phyloP scores from a whole-genome alignment of 2,113 vertebrate genomes.

The Columba janthina region DNA sequence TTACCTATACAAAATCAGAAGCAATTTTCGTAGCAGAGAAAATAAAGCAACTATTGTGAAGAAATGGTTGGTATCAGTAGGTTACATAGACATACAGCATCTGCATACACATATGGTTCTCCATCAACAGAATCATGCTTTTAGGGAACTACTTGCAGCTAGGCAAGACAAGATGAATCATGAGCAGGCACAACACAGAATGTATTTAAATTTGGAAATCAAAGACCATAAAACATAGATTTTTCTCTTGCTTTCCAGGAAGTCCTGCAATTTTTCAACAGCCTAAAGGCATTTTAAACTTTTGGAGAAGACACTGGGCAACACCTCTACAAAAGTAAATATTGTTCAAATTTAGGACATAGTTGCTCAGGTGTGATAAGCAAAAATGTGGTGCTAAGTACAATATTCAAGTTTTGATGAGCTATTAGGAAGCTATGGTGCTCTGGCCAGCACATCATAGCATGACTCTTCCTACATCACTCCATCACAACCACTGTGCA shows the following conservation, averaged over 20 bases:
- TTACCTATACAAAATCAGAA: background rate
- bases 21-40: background rate
- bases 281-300: constrained; percentile 10
- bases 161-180: constrained; percentile 69
- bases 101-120: constrained; percentile 62
- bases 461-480: background rate
- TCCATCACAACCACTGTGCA: constrained; percentile 25
- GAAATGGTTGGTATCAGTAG: constrained; percentile 56
- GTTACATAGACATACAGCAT: constrained; percentile 66
- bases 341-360: background rate
- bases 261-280: background rate
- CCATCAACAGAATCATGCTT: constrained; percentile 66
- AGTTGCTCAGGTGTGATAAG: background rate
- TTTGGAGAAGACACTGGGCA: constrained; percentile 13
- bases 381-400: background rate
- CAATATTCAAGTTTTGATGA: background rate
- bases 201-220: constrained; percentile 66
- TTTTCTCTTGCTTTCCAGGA: constrained; percentile 44
- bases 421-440: background rate
- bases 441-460: background rate
- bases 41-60: constrained; percentile 31
- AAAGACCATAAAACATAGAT: constrained; percentile 55
- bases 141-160: constrained; percentile 64
- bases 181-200: constrained; percentile 65
- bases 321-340: background rate